These are phyloP conservation scores for Lophotis ruficrista DNA, from an alignment of 2,113 vertebrate species.

Conservation along the genomic window DNA sequence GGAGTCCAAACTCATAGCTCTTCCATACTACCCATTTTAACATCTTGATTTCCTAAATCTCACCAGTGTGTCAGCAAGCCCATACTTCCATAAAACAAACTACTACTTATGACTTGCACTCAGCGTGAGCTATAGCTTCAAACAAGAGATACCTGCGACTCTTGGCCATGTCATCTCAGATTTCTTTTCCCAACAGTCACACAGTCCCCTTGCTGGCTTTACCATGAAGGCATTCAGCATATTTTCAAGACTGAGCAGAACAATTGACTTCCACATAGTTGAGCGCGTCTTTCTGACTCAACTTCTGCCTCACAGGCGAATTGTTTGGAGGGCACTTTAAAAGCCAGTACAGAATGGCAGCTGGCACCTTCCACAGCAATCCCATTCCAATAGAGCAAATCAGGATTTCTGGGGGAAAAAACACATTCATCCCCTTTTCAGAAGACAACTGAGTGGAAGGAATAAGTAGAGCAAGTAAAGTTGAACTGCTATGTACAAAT, in stretches of 20 bases:
- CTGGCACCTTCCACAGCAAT: neutral
- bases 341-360: neutral
- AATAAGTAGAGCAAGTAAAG: neutral
- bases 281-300: neutral
- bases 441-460: neutral
- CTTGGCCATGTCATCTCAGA: neutral
- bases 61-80: neutral
- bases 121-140: neutral
- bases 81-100: neutral
- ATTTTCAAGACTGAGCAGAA: neutral
- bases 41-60: neutral
- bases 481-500: neutral
- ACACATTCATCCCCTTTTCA: neutral
- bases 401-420: neutral
- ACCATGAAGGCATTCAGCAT: neutral
- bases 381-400: neutral
- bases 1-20: neutral
- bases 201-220: neutral
- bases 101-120: neutral
- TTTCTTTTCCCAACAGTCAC: neutral
- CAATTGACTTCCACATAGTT: neutral
- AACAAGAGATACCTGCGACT: neutral
- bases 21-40: neutral
- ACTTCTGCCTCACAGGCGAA: neutral
- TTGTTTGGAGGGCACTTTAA: neutral